Percentiles rank a stretch among this genome's conserved stretches.
Conservation (phyloP, 2,113 vertebrate species). For the Columba livia region DNA sequence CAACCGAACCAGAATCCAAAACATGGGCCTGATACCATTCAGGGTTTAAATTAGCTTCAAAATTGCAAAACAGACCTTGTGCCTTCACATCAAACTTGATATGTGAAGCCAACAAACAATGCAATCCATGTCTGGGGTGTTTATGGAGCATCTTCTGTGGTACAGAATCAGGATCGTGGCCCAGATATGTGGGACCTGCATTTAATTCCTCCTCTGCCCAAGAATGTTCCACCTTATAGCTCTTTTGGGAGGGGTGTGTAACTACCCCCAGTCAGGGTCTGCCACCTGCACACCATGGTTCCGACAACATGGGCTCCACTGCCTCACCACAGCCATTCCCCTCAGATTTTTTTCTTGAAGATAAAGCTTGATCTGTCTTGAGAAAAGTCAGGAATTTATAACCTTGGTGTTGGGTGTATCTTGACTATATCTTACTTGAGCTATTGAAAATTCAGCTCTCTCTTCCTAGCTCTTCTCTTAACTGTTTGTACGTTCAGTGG, state of each 20-base stretch:
- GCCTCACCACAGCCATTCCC: not conserved
- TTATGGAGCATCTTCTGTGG: not conserved
- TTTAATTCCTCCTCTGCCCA: not conserved
- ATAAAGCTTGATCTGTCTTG: not conserved
- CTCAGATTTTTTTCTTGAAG: not conserved
- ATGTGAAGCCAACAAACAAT: not conserved
- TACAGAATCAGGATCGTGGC: not conserved
- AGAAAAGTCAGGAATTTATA: not conserved
- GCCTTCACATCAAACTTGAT: not conserved
- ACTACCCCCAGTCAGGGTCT: not conserved
- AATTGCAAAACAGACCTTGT: not conserved
- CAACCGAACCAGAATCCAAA: not conserved
- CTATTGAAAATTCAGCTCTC: not conserved
- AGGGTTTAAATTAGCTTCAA: not conserved
- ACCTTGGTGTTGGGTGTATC: not conserved
- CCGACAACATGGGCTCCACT: not conserved
- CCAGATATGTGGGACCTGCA: too few species aligned
- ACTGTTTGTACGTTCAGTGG: not conserved
- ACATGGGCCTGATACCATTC: rapidly evolving
- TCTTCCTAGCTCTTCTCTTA: not conserved
- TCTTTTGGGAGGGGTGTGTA: not conserved
- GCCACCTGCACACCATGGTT: not conserved
- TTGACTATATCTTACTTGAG: not conserved
- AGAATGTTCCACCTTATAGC: not conserved
- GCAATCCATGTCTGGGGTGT: not conserved